Conservation (phyloP, 2,113 vertebrate species). For the Pongo abelii region DNA sequence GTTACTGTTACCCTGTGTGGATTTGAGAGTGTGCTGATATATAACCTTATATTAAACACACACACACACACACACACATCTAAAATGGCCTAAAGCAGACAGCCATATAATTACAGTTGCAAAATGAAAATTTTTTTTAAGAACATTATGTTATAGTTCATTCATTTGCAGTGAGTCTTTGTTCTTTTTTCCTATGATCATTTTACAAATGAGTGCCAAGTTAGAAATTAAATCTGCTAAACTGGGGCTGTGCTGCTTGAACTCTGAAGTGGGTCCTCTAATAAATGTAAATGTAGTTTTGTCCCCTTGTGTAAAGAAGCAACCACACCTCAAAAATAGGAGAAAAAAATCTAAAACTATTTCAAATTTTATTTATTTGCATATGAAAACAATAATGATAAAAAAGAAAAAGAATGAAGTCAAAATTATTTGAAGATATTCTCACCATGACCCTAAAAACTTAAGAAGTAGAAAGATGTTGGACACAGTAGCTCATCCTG, state of each 20-base stretch:
- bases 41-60: conserved; percentile 76
- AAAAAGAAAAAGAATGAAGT: neutral
- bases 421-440: neutral
- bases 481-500: too few species aligned
- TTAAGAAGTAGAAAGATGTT: neutral
- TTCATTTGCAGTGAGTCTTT: conserved; percentile 92
- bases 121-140: conserved; percentile 86
- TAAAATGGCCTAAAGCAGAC: conserved; percentile 87
- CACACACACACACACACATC: conserved; percentile 72
- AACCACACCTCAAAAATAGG: conserved; percentile 87
- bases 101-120: conserved; percentile 87
- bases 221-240: conserved; percentile 89
- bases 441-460: neutral
- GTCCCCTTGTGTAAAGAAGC: conserved; percentile 86
- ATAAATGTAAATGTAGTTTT: conserved; percentile 94
- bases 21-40: conserved; percentile 85
- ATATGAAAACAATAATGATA: conserved; percentile 88
- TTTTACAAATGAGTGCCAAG: conserved; percentile 91
- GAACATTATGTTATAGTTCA: conserved; percentile 93
- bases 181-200: conserved; percentile 92
- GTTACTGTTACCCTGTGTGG: conserved; percentile 91
- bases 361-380: conserved; percentile 95
- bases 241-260: conserved; percentile 89
- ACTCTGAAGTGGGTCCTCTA: conserved; percentile 88
- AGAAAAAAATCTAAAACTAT: conserved; percentile 87